Evolutionary conservation across 2,888 invertebrate species (phyloP).

Genomic region (Latrodectus elegans): DNA sequence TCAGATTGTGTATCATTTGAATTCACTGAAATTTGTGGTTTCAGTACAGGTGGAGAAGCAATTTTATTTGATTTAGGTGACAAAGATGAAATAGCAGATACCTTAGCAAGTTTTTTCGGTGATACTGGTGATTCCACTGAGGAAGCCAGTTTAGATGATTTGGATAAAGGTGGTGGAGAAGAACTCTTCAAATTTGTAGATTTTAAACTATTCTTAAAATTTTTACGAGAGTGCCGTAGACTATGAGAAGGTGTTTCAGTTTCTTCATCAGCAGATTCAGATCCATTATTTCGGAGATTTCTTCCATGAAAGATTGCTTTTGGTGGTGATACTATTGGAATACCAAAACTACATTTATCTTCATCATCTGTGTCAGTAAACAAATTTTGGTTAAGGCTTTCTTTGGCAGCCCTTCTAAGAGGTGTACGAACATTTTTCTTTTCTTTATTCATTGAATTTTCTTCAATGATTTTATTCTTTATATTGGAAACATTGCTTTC

Average conservation of each 20-base stretch:
- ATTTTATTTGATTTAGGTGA: conserved; percentile 53
- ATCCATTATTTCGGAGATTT: conserved; percentile 47
- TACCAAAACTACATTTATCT: conserved; percentile 7
- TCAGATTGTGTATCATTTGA: conserved; percentile 21
- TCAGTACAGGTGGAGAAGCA: conserved; percentile 67
- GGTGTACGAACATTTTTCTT: conserved; percentile 36
- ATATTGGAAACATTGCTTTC: conserved; percentile 22
- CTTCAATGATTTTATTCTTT: conserved; percentile 37
- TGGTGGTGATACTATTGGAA: conserved; percentile 13
- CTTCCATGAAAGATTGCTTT: conserved; percentile 42
- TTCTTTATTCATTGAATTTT: conserved; percentile 19
- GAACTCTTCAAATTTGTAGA: conserved; percentile 13
- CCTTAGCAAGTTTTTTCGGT: conserved; percentile 17
- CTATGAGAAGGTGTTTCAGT: conserved; percentile 23
- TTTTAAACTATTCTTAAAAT: conserved; percentile 6
- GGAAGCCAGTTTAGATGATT: conserved; percentile 36
- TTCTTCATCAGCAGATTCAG: conserved; percentile 34
- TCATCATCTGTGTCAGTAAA: conserved; percentile 62
- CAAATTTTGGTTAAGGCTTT: conserved; percentile 22
- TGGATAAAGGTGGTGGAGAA: conserved; percentile 59
- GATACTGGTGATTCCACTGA: conserved; percentile 4
- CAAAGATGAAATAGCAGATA: not conserved
- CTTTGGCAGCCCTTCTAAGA: conserved; percentile 48
- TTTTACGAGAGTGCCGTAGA: conserved; percentile 40
- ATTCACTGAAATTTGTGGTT: conserved; percentile 59